Conservation (phyloP, 2,888 invertebrate species). For the Melipona beecheii region DNA sequence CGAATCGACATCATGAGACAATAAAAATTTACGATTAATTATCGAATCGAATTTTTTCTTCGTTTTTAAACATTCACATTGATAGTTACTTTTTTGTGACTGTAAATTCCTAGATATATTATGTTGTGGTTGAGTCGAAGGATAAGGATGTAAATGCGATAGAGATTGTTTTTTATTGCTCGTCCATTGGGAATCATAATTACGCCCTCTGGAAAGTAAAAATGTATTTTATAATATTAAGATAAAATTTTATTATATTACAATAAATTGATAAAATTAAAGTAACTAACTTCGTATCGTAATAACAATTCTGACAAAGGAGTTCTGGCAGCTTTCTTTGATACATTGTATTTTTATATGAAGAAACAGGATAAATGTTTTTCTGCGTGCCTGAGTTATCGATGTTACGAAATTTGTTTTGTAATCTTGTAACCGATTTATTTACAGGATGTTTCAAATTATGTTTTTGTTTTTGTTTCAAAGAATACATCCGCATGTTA, state of each 20-base stretch:
- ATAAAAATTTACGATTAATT: neutral
- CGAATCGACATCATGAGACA: neutral
- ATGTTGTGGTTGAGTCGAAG: neutral
- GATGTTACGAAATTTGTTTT: neutral
- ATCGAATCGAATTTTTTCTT: conserved; percentile 7
- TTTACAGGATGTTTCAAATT: neutral
- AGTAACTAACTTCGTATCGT: conserved; percentile 36
- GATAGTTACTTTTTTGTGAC: conserved; percentile 5
- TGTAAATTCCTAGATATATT: neutral
- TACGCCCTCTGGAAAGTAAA: conserved; percentile 22
- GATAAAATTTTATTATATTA: neutral
- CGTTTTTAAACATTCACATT: neutral
- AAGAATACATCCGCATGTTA: neutral
- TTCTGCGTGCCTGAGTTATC: neutral
- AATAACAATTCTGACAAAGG: conserved; percentile 17
- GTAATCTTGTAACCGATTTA: conserved; percentile 11
- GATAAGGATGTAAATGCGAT: neutral
- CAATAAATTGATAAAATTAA: neutral
- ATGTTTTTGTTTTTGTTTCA: neutral
- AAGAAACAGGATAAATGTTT: neutral
- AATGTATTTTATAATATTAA: neutral
- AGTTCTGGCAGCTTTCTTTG: conserved; percentile 5
- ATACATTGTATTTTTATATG: neutral
- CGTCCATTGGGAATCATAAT: neutral
- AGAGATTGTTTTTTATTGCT: neutral